phyloP scores from a whole-genome alignment of 2,797 vertebrate species.

The Triplophysa bombifrons region DNA sequence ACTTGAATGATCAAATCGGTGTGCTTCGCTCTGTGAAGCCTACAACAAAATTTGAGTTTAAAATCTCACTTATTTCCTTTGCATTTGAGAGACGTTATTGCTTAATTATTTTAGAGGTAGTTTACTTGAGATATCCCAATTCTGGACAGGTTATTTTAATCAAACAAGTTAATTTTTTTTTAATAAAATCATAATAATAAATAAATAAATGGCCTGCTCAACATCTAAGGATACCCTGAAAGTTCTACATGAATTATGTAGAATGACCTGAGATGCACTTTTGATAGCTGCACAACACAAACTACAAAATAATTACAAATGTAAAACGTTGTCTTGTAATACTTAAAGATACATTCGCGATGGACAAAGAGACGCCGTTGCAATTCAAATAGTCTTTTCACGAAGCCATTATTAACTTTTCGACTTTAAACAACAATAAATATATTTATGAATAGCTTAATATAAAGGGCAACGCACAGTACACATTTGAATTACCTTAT shows the following conservation, averaged over 20 bases:
- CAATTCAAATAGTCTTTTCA: neutral
- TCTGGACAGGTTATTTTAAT: neutral
- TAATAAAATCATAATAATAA: neutral
- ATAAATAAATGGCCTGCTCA: neutral
- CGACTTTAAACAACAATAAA: neutral
- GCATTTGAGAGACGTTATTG: neutral
- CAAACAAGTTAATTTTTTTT: neutral
- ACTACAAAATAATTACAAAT: constrained; percentile 6
- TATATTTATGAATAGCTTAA: too few species aligned
- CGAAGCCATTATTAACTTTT: neutral
- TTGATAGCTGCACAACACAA: constrained; percentile 1
- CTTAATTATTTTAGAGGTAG: neutral
- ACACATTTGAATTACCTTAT: neutral
- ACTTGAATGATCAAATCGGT: neutral
- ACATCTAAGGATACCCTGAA: neutral
- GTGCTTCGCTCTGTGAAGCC: neutral
- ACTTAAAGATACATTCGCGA: neutral
- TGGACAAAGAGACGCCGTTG: neutral
- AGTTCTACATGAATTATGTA: neutral
- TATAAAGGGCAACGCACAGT: neutral
- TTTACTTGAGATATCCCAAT: neutral
- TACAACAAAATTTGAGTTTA: too few species aligned
- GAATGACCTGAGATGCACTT: constrained; percentile 20
- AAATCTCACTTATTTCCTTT: neutral
- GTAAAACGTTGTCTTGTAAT: constrained; percentile 4